Evolutionary conservation across 2,113 vertebrate genomes (phyloP).

Genomic region (Pseudolaguvia tuberculata): DNA sequence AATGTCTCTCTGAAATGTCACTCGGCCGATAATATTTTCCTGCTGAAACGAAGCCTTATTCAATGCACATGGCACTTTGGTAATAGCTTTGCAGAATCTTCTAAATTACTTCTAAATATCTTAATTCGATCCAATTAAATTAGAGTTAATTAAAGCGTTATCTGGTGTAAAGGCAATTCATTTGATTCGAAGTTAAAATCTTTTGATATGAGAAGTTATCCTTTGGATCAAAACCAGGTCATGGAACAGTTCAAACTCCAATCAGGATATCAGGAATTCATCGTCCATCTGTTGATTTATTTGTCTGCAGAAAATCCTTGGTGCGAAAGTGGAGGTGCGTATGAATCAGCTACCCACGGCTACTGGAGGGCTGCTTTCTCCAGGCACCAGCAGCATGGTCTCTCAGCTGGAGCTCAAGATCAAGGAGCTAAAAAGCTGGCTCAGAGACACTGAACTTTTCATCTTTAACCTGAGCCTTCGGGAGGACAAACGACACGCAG

Average conservation of each 20-base stretch:
- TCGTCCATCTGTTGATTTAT: not conserved
- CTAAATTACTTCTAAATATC: constrained; percentile 33
- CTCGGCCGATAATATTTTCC: constrained; percentile 39
- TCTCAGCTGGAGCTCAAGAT: constrained; percentile 90
- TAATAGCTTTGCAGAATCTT: constrained; percentile 32
- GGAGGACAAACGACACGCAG: constrained; percentile 65
- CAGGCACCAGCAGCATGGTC: constrained; percentile 84
- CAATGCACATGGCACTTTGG: constrained; percentile 20
- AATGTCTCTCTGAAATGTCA: constrained; percentile 45
- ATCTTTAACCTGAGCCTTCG: constrained; percentile 96
- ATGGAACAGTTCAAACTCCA: not conserved
- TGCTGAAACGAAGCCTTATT: constrained; percentile 25
- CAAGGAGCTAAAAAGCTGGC: constrained; percentile 95
- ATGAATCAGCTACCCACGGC: constrained; percentile 56
- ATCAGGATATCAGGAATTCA: not conserved
- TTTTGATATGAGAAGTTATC: constrained; percentile 29
- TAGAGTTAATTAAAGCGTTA: constrained; percentile 31
- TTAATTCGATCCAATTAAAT: constrained; percentile 34
- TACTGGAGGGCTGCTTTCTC: constrained; percentile 80
- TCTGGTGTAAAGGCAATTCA: constrained; percentile 19
- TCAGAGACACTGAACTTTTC: constrained; percentile 95
- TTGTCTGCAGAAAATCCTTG: constrained; percentile 75
- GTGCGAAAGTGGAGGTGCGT: constrained; percentile 73
- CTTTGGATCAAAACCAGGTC: constrained; percentile 2
- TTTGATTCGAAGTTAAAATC: constrained; percentile 32